phyloP scores from a whole-genome alignment of 1,140 invertebrate species.

The Drosophila orosa region DNA sequence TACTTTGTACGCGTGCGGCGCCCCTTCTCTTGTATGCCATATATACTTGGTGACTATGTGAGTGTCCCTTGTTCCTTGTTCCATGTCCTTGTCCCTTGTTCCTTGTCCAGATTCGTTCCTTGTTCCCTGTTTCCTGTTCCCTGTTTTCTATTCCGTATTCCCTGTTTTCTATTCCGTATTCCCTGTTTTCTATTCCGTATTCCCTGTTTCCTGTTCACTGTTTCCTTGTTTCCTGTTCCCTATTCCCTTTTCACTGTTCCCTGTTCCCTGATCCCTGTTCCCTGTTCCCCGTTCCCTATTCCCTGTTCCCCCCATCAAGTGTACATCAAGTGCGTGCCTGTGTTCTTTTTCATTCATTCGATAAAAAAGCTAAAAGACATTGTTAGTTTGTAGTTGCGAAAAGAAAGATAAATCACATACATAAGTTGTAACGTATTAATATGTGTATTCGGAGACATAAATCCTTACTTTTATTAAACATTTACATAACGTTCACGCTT shows the following conservation, averaged over 20 bases:
- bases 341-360: constrained; percentile 25
- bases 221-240: neutral
- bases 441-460: neutral
- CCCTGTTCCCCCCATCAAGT: neutral
- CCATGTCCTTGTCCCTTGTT: neutral
- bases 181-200: too few relatives aligned
- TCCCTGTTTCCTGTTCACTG: too few relatives aligned
- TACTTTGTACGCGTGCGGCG: constrained; percentile 9
- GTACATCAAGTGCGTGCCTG: constrained; percentile 13
- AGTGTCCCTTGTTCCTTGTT: neutral
- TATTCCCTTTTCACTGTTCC: too few relatives aligned
- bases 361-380: constrained; percentile 65
- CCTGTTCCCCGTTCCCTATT: constrained; percentile 1
- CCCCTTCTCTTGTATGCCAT: constrained; percentile 27
- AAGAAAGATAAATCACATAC: neutral
- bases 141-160: too few relatives aligned
- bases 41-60: constrained; percentile 23
- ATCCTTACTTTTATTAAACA: constrained; percentile 24
- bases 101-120: constrained; percentile 4
- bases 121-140: too few relatives aligned
- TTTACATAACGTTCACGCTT: constrained; percentile 21
- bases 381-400: constrained; percentile 59
- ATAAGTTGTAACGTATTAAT: constrained; percentile 7
- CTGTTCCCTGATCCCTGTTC: too few relatives aligned
- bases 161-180: too few relatives aligned